Percentiles rank a stretch among this genome's conserved stretches.
Evolutionary conservation across 2,113 vertebrate genomes (phyloP).

Genomic region (Calyptomena viridis): DNA sequence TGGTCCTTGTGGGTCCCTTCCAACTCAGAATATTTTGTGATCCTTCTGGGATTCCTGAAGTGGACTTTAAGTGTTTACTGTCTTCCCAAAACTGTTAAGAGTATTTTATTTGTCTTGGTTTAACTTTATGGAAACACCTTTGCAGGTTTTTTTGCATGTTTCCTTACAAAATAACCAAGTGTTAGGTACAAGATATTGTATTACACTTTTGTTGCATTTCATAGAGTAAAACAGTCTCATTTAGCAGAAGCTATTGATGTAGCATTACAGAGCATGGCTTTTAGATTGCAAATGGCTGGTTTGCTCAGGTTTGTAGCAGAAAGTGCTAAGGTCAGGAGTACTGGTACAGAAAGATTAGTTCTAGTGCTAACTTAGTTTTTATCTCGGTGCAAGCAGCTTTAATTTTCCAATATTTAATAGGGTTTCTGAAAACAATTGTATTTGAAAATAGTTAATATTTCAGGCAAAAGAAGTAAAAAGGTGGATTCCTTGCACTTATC

Average conservation of each 20-base stretch:
- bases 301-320: constrained; percentile 23
- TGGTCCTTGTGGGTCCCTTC: not conserved
- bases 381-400: constrained; percentile 8
- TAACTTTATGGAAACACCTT: constrained; percentile 63
- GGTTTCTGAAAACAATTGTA: not conserved
- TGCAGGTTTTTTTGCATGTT: constrained; percentile 40
- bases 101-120: not conserved
- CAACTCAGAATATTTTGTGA: not conserved
- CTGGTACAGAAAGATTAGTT: not conserved
- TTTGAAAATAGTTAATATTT: not conserved
- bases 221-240: constrained; percentile 22
- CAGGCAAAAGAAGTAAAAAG: not conserved
- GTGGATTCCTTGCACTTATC: not conserved
- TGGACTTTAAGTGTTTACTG: not conserved
- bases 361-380: not conserved
- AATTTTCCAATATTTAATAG: not conserved
- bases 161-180: not conserved
- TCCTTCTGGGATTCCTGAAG: not conserved
- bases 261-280: constrained; percentile 51
- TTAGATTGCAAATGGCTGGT: not conserved
- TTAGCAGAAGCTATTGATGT: constrained; percentile 52
- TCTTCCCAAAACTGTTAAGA: not conserved
- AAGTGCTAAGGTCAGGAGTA: constrained; percentile 34
- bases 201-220: constrained; percentile 60
- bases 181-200: constrained; percentile 53